Conservation (phyloP, 1,140 invertebrate genomes). For the Parasteatoda tepidariorum region DNA sequence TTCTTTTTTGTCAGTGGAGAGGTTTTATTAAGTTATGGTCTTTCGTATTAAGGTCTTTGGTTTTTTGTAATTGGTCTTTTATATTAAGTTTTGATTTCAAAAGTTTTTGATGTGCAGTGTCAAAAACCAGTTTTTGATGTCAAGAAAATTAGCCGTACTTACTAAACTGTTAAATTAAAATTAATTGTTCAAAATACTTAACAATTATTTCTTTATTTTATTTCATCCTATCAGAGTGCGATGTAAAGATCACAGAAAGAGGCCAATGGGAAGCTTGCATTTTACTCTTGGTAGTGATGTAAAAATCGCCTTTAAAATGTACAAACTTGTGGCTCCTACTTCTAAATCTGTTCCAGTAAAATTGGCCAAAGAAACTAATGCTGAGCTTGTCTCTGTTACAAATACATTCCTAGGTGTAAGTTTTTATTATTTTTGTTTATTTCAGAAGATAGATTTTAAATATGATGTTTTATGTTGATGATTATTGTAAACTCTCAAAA, state of each 20-base stretch:
- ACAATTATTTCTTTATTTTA: too few relatives aligned
- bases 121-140: too few relatives aligned
- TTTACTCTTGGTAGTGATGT: constrained; percentile 69
- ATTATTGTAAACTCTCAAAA: neutral
- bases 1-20: too few relatives aligned
- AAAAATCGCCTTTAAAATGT: constrained; percentile 70
- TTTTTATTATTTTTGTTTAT: constrained; percentile 16
- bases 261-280: constrained; percentile 67
- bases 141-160: too few relatives aligned
- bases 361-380: constrained; percentile 70
- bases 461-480: neutral
- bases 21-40: too few relatives aligned
- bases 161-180: too few relatives aligned
- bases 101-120: neutral
- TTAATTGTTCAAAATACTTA: too few relatives aligned
- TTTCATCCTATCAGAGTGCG: constrained; percentile 67
- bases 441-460: neutral
- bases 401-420: constrained; percentile 64
- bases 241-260: constrained; percentile 70
- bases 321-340: constrained; percentile 65
- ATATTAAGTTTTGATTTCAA: too few relatives aligned
- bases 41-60: too few relatives aligned
- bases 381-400: constrained; percentile 69
- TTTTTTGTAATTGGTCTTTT: too few relatives aligned
- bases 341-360: constrained; percentile 68